Evolutionary conservation across 2,113 vertebrate species (phyloP), one percentile per base, ranked within the genome.

Genomic region (Ailuropoda melanoleuca): DNA sequence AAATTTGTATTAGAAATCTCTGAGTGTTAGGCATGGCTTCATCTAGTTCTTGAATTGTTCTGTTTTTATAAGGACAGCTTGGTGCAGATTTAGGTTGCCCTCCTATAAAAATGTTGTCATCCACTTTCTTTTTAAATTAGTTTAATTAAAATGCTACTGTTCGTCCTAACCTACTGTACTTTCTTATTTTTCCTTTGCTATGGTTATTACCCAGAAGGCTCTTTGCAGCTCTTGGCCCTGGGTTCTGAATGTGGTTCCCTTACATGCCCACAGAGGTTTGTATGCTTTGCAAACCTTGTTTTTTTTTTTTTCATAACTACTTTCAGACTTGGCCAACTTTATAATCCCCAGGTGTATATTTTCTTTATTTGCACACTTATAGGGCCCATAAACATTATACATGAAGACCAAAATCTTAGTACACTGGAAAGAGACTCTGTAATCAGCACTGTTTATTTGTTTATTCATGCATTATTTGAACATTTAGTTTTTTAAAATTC

Each of bases 281-380:
- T 58, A 39, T 19, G 46, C 11, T 92, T 95, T 95, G 64, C 66
- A 74, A 95, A 13, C 18, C n/a, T 91, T 77, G 10, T 58, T 97
- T 64, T 94, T 97, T 43, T n/a, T 97, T 64, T 94, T 97, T 15
- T 96, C 77, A 94, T 77, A 96, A 77, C 43, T 94, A 70, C 8
- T 88, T 23, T 93, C 23, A 85, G 39, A 82, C 4, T 96, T 91
- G 39, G 8, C n/a, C 93, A 56, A 97, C 12, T 39, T 29, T 80
- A 21, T 21, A 78, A 48, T 94, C 43, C 26, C 29, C 46, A 82
- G 46, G 39, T 60, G 14, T 90, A 60, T 92, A 56, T 72, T 26
- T 62, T 77, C 55, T 84, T 95, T 93, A 60, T 60, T 90, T 88
- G n/a, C 23, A 39, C 50, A 88, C 0, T 93, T 88, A 23, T 72